A percentile compares a stretch with the other conserved stretches of the same genome.
phyloP scores from a whole-genome alignment of 2,888 invertebrate genomes.

The Xanthostigma xanthostigma region DNA sequence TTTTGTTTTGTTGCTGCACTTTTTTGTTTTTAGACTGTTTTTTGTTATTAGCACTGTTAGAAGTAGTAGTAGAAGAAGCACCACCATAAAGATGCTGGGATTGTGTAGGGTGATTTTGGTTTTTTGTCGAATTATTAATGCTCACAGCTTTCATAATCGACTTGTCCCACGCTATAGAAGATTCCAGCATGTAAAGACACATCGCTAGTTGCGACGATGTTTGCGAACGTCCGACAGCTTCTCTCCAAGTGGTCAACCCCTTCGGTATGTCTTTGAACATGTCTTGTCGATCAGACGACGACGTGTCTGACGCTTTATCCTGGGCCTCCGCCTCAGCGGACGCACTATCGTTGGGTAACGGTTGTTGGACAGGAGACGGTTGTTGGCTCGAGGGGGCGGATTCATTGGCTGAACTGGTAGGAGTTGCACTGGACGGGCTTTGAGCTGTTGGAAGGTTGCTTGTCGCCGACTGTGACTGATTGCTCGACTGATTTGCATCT shows the following conservation, averaged over 20 bases:
- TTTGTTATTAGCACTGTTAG: conserved; percentile 2
- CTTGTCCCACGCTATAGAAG: conserved; percentile 95
- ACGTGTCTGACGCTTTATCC: conserved; percentile 4
- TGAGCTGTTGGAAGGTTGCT: conserved; percentile 13
- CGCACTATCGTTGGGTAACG: conserved; percentile 7
- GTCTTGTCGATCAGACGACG: conserved; percentile 2
- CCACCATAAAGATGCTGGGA: background rate
- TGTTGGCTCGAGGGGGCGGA: background rate
- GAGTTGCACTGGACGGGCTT: conserved; percentile 14
- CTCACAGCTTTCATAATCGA: conserved; percentile 98
- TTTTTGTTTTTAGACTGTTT: conserved; percentile 7
- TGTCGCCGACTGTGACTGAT: conserved; percentile 18
- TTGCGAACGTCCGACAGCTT: conserved; percentile 67
- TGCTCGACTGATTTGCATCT: conserved; percentile 28
- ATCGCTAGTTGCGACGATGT: conserved; percentile 85
- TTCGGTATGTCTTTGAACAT: conserved; percentile 46
- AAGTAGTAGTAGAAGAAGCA: background rate
- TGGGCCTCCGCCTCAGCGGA: conserved; percentile 7
- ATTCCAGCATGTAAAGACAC: conserved; percentile 78
- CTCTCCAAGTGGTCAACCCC: conserved; percentile 77
- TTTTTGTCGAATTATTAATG: conserved; percentile 24
- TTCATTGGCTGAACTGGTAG: conserved; percentile 9
- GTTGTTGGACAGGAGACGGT: conserved; percentile 3
- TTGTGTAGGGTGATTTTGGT: conserved; percentile 8
- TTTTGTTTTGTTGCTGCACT: conserved; percentile 2